phyloP scores from a whole-genome alignment of 1,140 invertebrate species.

The Drosophila ogumai region DNA sequence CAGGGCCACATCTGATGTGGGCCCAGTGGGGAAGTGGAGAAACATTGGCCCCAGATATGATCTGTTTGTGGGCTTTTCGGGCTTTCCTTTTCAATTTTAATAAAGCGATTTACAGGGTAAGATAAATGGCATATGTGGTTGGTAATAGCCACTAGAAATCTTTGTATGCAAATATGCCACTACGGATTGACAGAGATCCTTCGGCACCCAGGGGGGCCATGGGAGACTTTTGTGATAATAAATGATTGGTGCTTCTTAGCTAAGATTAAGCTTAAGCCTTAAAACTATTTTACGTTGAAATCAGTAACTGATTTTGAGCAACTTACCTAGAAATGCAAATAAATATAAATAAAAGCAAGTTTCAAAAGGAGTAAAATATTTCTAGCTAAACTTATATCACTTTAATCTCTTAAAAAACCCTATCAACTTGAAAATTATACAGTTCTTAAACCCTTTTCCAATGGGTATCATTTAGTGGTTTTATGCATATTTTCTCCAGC shows the following conservation, averaged over 20 bases:
- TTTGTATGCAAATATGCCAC: neutral
- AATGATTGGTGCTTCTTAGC: neutral
- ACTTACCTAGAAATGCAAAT: too few relatives aligned
- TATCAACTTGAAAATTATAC: neutral
- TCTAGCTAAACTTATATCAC: too few relatives aligned
- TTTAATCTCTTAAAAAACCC: rapidly evolving
- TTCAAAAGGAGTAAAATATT: too few relatives aligned
- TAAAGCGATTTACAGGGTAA: slow-evolving; percentile 22
- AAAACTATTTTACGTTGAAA: neutral
- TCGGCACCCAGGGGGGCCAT: neutral
- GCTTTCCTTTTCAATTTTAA: slow-evolving; percentile 36
- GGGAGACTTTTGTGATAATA: neutral
- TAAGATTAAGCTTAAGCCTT: neutral
- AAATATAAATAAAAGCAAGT: neutral
- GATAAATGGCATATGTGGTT: neutral
- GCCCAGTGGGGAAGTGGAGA: neutral
- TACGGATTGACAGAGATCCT: neutral
- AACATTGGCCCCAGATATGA: slow-evolving; percentile 22
- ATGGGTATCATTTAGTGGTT: slow-evolving; percentile 8
- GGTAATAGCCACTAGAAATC: neutral
- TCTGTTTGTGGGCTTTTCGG: slow-evolving; percentile 20
- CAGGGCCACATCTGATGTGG: slow-evolving; percentile 1
- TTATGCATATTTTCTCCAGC: neutral
- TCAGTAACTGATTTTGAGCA: too few relatives aligned
- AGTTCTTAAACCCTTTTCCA: neutral